Conservation (phyloP, 2,888 invertebrate species). For the Microctonus brassicae region DNA sequence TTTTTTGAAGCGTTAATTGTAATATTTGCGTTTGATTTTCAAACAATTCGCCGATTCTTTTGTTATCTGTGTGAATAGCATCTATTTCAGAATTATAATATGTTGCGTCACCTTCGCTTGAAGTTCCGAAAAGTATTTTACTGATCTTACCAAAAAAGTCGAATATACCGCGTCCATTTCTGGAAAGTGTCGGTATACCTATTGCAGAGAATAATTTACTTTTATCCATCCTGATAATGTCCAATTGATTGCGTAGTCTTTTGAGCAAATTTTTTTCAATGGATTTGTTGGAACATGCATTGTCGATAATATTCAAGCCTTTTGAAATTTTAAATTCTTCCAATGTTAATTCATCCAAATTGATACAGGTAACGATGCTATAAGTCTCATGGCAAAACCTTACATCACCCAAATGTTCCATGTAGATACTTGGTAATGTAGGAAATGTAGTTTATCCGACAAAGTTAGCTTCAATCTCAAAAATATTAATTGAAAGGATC, state of each 20-base stretch:
- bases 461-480: neutral
- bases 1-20: conserved; percentile 9
- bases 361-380: conserved; percentile 12
- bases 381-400: conserved; percentile 17
- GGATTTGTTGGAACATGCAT: neutral
- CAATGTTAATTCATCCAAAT: conserved; percentile 23
- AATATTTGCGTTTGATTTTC: conserved; percentile 26
- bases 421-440: neutral
- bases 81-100: neutral
- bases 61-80: conserved; percentile 17
- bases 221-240: neutral
- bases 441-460: neutral
- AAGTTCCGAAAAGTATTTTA: conserved; percentile 19
- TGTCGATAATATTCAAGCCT: neutral
- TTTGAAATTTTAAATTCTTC: conserved; percentile 10
- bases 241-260: neutral
- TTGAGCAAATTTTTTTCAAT: conserved; percentile 7
- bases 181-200: neutral
- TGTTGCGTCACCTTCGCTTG: neutral
- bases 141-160: conserved; percentile 25
- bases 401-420: conserved; percentile 1
- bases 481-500: neutral
- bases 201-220: neutral
- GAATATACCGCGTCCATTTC: conserved; percentile 13
- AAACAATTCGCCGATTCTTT: conserved; percentile 24